Conservation (phyloP, 2,113 vertebrate genomes). For the Hemicordylus capensis region DNA sequence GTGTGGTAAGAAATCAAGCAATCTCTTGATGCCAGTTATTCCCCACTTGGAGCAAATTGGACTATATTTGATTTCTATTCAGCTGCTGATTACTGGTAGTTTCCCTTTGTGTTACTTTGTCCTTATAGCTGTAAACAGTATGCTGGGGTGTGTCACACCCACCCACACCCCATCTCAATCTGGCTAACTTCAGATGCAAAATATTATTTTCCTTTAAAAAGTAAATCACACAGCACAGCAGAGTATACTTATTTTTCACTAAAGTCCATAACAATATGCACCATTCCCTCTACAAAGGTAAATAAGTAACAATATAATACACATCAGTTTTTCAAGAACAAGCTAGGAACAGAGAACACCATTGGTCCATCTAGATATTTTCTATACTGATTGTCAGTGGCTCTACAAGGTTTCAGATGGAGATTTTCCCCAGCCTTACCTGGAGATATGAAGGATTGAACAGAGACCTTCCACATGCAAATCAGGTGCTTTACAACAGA, state of each 20-base stretch:
- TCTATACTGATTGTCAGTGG: too few species aligned
- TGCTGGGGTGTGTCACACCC: constrained; percentile 54
- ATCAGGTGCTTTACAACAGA: too few species aligned
- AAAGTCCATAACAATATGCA: constrained; percentile 36
- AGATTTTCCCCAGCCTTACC: too few species aligned
- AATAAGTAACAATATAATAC: too few species aligned
- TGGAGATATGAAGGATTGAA: too few species aligned
- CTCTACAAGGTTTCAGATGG: too few species aligned
- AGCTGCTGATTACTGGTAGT: constrained; percentile 74
- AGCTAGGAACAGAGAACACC: too few species aligned
- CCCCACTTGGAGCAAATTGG: constrained; percentile 75
- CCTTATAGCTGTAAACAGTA: constrained; percentile 71
- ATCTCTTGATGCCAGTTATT: constrained; percentile 75
- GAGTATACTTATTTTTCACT: constrained; percentile 49
- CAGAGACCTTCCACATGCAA: too few species aligned
- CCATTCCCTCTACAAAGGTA: not conserved
- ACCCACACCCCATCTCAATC: constrained; percentile 19
- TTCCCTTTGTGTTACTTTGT: constrained; percentile 67
- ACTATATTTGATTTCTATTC: constrained; percentile 69
- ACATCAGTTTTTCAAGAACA: too few species aligned
- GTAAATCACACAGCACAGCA: constrained; percentile 7
- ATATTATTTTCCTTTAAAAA: constrained; percentile 53
- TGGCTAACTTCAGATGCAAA: constrained; percentile 40
- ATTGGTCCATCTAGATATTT: too few species aligned
- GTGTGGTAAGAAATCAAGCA: constrained; percentile 72